A percentile compares a stretch with the other conserved stretches of the same genome.
phyloP scores from a whole-genome alignment of 2,888 invertebrate species.

The Chrysolina americana region DNA sequence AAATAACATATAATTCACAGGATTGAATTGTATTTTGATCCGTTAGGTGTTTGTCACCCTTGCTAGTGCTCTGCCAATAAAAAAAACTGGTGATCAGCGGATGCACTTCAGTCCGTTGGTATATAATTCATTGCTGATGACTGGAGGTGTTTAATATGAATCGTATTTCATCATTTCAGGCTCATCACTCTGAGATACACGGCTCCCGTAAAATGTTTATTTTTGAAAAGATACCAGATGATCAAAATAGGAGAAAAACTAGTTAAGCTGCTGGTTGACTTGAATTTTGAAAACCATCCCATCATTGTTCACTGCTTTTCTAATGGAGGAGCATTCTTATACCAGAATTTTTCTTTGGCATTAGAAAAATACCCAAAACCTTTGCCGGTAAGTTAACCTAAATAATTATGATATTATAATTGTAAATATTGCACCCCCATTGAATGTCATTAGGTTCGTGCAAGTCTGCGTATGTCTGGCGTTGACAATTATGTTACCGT shows the following conservation, averaged over 20 bases:
- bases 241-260: conserved; percentile 76
- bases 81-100: no score
- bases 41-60: no score
- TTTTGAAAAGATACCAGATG: conserved; percentile 76
- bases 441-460: no score
- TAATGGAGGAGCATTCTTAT: conserved; percentile 82
- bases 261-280: conserved; percentile 76
- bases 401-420: background rate
- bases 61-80: no score
- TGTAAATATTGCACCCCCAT: no score
- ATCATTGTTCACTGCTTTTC: conserved; percentile 83
- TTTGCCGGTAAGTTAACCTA: conserved; percentile 67
- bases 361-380: conserved; percentile 72
- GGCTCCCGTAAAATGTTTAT: conserved; percentile 78
- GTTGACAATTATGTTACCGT: no score
- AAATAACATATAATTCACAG: no score
- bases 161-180: conserved; percentile 70
- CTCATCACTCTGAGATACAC: conserved; percentile 82
- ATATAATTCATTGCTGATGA: no score
- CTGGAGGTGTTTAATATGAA: no score
- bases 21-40: no score
- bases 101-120: no score
- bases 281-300: conserved; percentile 79
- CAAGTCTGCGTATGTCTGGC: no score
- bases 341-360: conserved; percentile 78